Evolutionary conservation across 2,113 vertebrate species (phyloP), one percentile per base, ranked within the genome.

Genomic region (Chlamydotis undulata): DNA sequence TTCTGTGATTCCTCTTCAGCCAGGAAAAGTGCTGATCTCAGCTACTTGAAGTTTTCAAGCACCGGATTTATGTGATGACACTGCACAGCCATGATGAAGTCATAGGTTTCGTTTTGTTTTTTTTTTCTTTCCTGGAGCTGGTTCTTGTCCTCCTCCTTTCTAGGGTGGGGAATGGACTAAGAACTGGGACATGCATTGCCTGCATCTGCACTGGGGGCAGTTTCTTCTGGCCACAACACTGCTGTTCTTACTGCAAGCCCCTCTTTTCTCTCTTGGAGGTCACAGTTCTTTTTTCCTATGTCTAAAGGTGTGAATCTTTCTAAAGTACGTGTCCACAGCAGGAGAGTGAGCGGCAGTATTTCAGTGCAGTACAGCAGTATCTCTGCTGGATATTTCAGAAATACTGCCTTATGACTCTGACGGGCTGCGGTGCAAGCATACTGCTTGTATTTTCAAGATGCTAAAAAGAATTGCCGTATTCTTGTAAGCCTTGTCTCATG

Each of bases 311-410:
- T 6, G 26, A 47, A 15, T 37, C 43, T 85, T 45, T 60, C 29
- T 76, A n/a, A 16, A 90, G 47, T 24, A 4, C 6, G 0, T 31
- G 22, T 65, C 56, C 5, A 4, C 16, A 56, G 31, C 28, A 35
- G 12, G 39, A 83, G 56, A 70, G 25, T 3, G 14, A 88, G 65
- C 0, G 0, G 59, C 8, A 4, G 24, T 39, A 24, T 65, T 82
- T 81, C 50, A 47, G 24, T 47, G 69, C 55, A 64, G 35, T 77
- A 33, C 5, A 47, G 31, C 43, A 37, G 0, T 55, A 17, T 68
- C 35, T 74, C 24, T 77, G 35, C 55, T 83, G 53, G 8, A 4
- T 83, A 3, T 77, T 73, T 90, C 39, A 22, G 33, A 50, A 83
- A 28, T 52, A 6, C 35, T 67, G 37, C 0, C 0, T 28, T 65